Base-by-base conservation (phyloP, 2,797 vertebrate species). In the Pempheris klunzingeri region DNA sequence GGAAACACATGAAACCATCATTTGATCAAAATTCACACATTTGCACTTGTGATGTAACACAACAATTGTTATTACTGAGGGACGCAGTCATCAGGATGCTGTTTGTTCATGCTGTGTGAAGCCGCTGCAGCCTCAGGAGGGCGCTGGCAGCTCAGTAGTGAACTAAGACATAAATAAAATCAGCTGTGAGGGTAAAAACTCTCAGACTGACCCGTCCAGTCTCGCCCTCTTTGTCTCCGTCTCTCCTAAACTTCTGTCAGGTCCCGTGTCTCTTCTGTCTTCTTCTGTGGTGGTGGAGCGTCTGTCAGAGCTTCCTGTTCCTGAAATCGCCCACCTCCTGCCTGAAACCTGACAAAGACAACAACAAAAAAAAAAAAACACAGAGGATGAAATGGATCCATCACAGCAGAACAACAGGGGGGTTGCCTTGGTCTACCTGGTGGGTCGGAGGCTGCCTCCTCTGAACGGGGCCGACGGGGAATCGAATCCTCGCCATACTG, bases 401-500 rank as follows among this genome's bases (percentile, higher is more conserved):
- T 3, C 22, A 24, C 22, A 41, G 18, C 20, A 11, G 70, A 57
- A 4, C 18, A 13, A 20, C 10, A 18, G 5, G 2, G 5, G 18
- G 10, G 3, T 18, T 58, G 47, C 24, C 53, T 43, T 8, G 39
- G 13, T 15, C 0, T 24, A 78, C 87, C 74, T 82, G 85, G 2
- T 59, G 75, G 22, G 75, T 5, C 7, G 36, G 43, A 4, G 54
- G 43, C 11, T 1, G 60, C 4, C 28, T 70, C 41, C 32, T 71
- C 46, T 59, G 76, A 0, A 12, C 24, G 0, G 63, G n/a, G 4
- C 59, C 20, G 0, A 64, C 15, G 0, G 77, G 84, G 47, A 88
- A 88, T 47, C 44, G 75, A 86, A 88, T 84, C 74, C 22, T 60
- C 4, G 78, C 28, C 58, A 77, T 63, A 0, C 30, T n/a, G 18